phyloP scores from a whole-genome alignment of 2,797 vertebrate genomes.

The Rallus crepitans region DNA sequence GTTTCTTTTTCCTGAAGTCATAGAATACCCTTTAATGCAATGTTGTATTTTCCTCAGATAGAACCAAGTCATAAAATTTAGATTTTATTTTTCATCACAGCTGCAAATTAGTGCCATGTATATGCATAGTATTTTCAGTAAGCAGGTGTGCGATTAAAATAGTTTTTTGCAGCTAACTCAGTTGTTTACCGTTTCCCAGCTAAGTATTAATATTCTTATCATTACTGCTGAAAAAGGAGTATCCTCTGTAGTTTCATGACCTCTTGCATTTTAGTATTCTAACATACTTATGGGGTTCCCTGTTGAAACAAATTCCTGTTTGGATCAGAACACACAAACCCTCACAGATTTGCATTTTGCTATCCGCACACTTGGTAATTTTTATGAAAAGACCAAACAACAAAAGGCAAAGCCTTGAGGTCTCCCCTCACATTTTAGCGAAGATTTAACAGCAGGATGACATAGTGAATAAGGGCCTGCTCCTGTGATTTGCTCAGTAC shows the following conservation, averaged over 20 bases:
- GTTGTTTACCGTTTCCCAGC: neutral
- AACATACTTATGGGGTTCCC: neutral
- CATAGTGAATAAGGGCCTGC: slow-evolving; percentile 52
- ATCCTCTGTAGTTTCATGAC: neutral
- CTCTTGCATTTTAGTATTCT: slow-evolving; percentile 26
- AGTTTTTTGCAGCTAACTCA: neutral
- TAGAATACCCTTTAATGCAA: neutral
- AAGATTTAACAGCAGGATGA: slow-evolving; percentile 64
- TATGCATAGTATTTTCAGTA: slow-evolving; percentile 2
- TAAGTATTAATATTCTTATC: neutral
- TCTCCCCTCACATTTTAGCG: slow-evolving; percentile 54
- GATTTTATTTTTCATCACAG: slow-evolving; percentile 27
- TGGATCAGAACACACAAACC: neutral
- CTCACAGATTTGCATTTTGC: slow-evolving; percentile 6
- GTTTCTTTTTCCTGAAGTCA: neutral
- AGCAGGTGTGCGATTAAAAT: neutral
- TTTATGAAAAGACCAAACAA: slow-evolving; percentile 48
- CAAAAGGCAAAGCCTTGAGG: slow-evolving; percentile 39
- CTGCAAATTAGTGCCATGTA: neutral
- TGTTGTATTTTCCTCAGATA: neutral
- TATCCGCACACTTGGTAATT: slow-evolving; percentile 9
- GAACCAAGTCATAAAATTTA: neutral
- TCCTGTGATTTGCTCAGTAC: slow-evolving; percentile 62
- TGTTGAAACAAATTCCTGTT: slow-evolving; percentile 1
- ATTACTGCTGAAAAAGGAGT: neutral